Percentiles rank a stretch among this genome's conserved stretches.
phyloP scores from a whole-genome alignment of 1,140 invertebrate species.

The Gyrodactylus salaris region DNA sequence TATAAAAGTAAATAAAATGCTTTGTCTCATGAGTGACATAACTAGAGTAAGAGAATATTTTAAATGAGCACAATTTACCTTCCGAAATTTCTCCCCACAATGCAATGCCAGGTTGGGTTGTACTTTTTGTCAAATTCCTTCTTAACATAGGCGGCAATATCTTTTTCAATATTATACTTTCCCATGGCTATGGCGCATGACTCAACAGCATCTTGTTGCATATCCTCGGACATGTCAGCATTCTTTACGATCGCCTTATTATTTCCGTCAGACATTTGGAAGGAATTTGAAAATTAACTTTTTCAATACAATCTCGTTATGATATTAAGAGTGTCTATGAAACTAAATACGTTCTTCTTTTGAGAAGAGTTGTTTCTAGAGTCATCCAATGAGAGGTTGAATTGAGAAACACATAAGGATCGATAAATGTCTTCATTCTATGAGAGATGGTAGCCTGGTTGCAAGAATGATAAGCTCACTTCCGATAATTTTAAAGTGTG shows the following conservation, averaged over 20 bases:
- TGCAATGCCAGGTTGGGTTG: slow-evolving; percentile 28
- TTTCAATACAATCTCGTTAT: too few species aligned
- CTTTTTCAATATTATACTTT: slow-evolving; percentile 99
- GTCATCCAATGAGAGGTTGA: too few species aligned
- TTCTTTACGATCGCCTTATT: slow-evolving; percentile 99
- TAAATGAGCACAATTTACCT: slow-evolving; percentile 34
- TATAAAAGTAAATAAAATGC: slow-evolving; percentile 81
- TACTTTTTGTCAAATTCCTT: slow-evolving; percentile 72
- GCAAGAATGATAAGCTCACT: too few species aligned
- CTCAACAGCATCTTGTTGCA: slow-evolving; percentile 98
- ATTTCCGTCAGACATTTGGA: too few species aligned
- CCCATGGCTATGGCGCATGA: slow-evolving; percentile 87
- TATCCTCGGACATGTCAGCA: slow-evolving; percentile 98
- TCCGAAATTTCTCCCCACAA: slow-evolving; percentile 61
- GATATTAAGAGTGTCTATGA: too few species aligned
- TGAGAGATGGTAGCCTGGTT: too few species aligned
- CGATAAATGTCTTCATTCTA: too few species aligned
- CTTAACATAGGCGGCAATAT: slow-evolving; percentile 87
- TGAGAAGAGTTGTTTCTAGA: too few species aligned
- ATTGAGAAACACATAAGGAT: too few species aligned
- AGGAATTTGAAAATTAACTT: too few species aligned
- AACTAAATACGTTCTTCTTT: too few species aligned
- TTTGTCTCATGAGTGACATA: slow-evolving; percentile 80
- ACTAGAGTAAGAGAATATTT: slow-evolving; percentile 14
- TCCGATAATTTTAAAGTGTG: too few species aligned